Evolutionary conservation across 2,888 invertebrate species (phyloP).

Genomic region (Brachypalpus laphriformis): DNA sequence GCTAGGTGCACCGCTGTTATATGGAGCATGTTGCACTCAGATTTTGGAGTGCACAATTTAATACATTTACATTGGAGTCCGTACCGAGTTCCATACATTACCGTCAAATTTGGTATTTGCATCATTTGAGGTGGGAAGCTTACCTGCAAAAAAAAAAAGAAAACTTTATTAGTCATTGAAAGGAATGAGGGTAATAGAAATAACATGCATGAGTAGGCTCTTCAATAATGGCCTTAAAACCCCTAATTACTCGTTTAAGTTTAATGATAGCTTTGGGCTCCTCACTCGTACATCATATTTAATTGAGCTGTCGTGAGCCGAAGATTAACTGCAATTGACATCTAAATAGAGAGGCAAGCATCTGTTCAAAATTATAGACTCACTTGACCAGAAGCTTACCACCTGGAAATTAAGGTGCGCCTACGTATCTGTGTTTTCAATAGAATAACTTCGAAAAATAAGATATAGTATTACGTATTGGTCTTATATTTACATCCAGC

Average conservation of each 20-base stretch:
- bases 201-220: not conserved
- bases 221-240: not conserved
- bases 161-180: not conserved
- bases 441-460: no score
- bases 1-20: constrained; percentile 12
- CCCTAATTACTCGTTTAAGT: not conserved
- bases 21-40: constrained; percentile 15
- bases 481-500: no score
- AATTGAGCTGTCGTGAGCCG: not conserved
- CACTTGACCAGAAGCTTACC: no score
- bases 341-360: no score
- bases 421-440: no score
- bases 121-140: not conserved
- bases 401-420: no score
- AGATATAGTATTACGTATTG: no score
- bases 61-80: not conserved
- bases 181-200: no score
- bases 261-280: not conserved
- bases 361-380: no score
- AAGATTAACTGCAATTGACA: not conserved
- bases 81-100: constrained; percentile 23
- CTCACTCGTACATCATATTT: no score
- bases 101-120: constrained; percentile 9
- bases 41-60: constrained; percentile 1
- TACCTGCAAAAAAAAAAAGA: constrained; percentile 34